A percentile compares a stretch with the other conserved stretches of the same genome.
These are phyloP conservation scores for Vireo griseus DNA, from an alignment of 2,797 vertebrate genomes.

Conservation along the genomic window DNA sequence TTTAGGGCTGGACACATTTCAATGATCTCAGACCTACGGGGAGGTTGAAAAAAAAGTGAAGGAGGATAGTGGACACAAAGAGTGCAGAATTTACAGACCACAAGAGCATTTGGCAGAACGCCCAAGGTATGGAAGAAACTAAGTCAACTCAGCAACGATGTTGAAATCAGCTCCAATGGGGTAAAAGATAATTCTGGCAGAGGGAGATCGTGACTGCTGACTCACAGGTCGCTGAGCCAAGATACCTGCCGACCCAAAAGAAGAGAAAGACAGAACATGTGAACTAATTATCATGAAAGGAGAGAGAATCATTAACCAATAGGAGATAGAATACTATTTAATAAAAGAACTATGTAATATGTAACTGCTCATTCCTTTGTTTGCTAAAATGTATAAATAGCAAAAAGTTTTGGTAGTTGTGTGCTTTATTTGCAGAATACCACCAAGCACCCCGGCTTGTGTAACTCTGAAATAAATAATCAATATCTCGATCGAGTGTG, in stretches of 20 bases:
- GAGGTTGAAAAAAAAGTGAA: neutral
- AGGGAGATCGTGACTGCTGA: neutral
- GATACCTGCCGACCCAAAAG: neutral
- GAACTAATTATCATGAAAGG: neutral
- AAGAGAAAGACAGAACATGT: neutral
- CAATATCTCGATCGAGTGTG: rapidly evolving
- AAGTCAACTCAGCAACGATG: neutral
- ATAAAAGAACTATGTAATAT: neutral
- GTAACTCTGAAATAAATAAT: neutral
- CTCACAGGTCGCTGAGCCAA: rapidly evolving
- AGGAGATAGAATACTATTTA: neutral
- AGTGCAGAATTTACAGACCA: neutral
- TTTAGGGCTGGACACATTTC: neutral
- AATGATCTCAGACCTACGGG: neutral
- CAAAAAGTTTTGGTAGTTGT: neutral
- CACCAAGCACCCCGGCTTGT: neutral
- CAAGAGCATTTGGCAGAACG: neutral
- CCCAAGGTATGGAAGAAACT: neutral
- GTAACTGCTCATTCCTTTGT: neutral
- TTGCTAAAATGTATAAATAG: neutral
- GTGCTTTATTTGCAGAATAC: neutral
- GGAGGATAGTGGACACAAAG: neutral
- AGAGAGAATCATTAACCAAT: rapidly evolving
- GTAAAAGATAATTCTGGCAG: neutral
- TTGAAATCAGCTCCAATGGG: neutral